Percentiles rank a stretch among this genome's conserved stretches.
phyloP scores from a whole-genome alignment of 1,140 invertebrate species.

The Phthorimaea operculella region DNA sequence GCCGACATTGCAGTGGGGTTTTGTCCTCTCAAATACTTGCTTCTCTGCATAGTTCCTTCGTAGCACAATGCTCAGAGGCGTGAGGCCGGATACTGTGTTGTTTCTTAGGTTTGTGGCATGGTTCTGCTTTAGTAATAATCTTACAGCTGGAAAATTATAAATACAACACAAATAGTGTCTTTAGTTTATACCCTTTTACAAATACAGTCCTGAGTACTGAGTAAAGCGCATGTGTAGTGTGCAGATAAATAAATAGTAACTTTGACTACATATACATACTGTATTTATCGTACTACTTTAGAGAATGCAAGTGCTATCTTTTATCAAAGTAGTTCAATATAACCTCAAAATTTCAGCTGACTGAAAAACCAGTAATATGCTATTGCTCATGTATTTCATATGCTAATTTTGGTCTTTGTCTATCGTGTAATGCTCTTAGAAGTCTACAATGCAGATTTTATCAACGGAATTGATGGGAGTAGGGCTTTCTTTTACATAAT shows the following conservation, averaged over 20 bases:
- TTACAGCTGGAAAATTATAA: slow-evolving; percentile 38
- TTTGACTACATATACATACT: too few species aligned
- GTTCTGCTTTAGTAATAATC: slow-evolving; percentile 49
- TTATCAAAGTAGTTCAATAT: neutral
- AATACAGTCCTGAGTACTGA: too few species aligned
- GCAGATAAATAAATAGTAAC: too few species aligned
- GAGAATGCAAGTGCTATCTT: neutral
- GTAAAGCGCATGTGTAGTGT: too few species aligned
- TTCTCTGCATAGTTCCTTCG: slow-evolving; percentile 75
- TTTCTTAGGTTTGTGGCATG: slow-evolving; percentile 36
- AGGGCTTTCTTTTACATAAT: slow-evolving; percentile 3
- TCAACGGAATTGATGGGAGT: neutral
- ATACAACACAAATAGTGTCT: slow-evolving; percentile 1
- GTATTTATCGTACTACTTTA: slow-evolving; percentile 15
- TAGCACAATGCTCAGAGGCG: slow-evolving; percentile 49
- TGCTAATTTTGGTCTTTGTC: neutral
- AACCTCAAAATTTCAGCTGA: neutral
- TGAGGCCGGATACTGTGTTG: slow-evolving; percentile 29
- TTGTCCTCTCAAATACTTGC: slow-evolving; percentile 79
- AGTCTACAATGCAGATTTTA: neutral
- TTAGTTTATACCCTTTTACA: slow-evolving; percentile 7
- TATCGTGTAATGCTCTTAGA: neutral
- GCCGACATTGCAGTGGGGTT: slow-evolving; percentile 98
- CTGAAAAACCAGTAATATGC: neutral
- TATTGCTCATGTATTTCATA: neutral